Base-by-base conservation (phyloP, 1,140 invertebrate genomes). In the Cyphomyrmex costatus region DNA sequence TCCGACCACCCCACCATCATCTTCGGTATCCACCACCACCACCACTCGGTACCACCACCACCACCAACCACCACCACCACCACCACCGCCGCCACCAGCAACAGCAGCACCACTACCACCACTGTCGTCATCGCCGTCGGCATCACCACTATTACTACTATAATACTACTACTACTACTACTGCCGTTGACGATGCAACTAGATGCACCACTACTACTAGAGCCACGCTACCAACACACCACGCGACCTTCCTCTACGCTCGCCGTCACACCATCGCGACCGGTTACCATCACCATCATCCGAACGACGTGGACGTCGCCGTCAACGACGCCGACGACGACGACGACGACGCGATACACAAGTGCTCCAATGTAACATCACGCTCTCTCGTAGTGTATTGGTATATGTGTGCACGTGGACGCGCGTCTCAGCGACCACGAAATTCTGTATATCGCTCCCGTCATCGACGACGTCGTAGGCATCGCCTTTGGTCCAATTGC, bases 1-100 rank as follows among this genome's bases (percentile, higher is more conserved):
- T 92, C 93, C 92, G 91, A 92, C 66, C 87, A 91, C 88, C 92
- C 93, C 93, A 92, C 89, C 87, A 89, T 87, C 82, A 83, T 86
- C 86, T 68, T 80, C 87, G 46, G 16, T 53, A 36, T 73, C 74
- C 53, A 33, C 63, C 66, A 86, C 77, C 66, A 86, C 77, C 84
- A 71, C 58, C 86, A 70, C 71, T 58, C 14, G 33, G 5, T 49
- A 66, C 77, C 65, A 63, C 82, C 82, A 91, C 90, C 87, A 84
- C 78, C 71, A 73, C 27, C 77, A 30, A n/a, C 42, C 33, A 36
- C 77, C 61, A 33, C 80, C 82, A 88, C 85, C 82, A 70, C 56
- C 88, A 42, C 14, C 71, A 60, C 58, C 79, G 24, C 65, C 70
- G 46, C 56, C 85, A 76, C 71, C 87, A 82, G 61, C 77, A 42